phyloP scores from a whole-genome alignment of 2,797 vertebrate species.

The Chelidonichthys spinosus region DNA sequence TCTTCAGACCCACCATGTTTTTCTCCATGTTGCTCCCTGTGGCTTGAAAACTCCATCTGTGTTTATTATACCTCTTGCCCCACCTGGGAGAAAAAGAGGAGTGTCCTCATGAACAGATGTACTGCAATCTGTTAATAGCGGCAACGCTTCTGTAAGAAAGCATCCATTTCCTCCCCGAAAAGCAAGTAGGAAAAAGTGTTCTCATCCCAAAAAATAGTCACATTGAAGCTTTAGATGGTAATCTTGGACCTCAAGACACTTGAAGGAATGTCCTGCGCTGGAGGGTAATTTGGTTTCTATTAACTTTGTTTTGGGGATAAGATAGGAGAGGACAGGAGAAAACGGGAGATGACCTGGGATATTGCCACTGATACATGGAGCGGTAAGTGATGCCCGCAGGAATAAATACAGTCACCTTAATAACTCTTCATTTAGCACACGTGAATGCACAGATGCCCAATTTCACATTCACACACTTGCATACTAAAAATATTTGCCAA shows the following conservation, averaged over 20 bases:
- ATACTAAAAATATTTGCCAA: background rate
- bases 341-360: conserved; percentile 29
- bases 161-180: conserved; percentile 18
- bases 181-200: background rate
- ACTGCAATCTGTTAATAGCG: conserved; percentile 55
- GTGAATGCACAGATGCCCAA: conserved; percentile 5
- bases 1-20: conserved; percentile 53
- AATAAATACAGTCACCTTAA: conserved; percentile 52
- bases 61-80: conserved; percentile 52
- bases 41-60: conserved; percentile 72
- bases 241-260: conserved; percentile 13
- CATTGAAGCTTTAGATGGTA: background rate
- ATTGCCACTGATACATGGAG: conserved; percentile 31
- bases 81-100: conserved; percentile 52
- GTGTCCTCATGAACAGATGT: conserved; percentile 55
- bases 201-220: background rate
- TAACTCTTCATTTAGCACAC: conserved; percentile 44
- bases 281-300: conserved; percentile 25
- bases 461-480: conserved; percentile 21
- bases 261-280: background rate
- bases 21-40: conserved; percentile 51
- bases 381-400: conserved; percentile 27
- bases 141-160: conserved; percentile 33
- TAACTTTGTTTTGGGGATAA: conserved; percentile 20
- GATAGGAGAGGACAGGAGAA: background rate